A percentile compares a stretch with the other conserved stretches of the same genome.
phyloP scores from a whole-genome alignment of 2,113 vertebrate genomes.

The Phaethornis superciliosus region DNA sequence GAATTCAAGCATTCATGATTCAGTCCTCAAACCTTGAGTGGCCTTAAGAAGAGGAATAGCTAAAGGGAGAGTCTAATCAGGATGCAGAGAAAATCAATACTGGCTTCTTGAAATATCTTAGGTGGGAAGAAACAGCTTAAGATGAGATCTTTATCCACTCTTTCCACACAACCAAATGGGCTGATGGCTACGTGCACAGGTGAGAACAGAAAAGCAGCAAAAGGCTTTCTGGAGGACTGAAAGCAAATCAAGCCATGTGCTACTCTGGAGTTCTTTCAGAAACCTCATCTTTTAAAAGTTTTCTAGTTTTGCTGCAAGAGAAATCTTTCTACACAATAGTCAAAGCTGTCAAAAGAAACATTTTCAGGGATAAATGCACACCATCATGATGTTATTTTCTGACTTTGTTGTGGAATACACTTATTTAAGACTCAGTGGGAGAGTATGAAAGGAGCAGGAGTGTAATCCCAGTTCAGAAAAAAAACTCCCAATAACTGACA shows the following conservation, averaged over 20 bases:
- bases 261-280: neutral
- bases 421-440: conserved; percentile 33
- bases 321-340: neutral
- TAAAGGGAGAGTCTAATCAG: conserved; percentile 16
- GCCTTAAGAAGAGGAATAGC: conserved; percentile 31
- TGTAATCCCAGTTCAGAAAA: conserved; percentile 61
- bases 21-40: conserved; percentile 9
- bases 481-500: conserved; percentile 57
- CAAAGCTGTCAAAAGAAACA: neutral
- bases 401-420: conserved; percentile 34
- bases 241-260: neutral
- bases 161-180: neutral
- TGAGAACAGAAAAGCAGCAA: neutral
- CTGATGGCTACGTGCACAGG: neutral
- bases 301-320: neutral
- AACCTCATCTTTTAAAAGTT: neutral
- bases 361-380: neutral
- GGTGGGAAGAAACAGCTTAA: conserved; percentile 58
- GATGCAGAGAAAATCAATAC: neutral
- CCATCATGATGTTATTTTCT: conserved; percentile 5
- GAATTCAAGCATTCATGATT: conserved; percentile 2
- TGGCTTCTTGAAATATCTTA: conserved; percentile 16
- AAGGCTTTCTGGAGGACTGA: neutral
- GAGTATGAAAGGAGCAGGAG: conserved; percentile 42
- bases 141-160: neutral